A percentile compares a stretch with the other conserved stretches of the same genome.
These are phyloP conservation scores for Tortricodes alternella DNA, from an alignment of 2,888 invertebrate species.

Conservation along the genomic window DNA sequence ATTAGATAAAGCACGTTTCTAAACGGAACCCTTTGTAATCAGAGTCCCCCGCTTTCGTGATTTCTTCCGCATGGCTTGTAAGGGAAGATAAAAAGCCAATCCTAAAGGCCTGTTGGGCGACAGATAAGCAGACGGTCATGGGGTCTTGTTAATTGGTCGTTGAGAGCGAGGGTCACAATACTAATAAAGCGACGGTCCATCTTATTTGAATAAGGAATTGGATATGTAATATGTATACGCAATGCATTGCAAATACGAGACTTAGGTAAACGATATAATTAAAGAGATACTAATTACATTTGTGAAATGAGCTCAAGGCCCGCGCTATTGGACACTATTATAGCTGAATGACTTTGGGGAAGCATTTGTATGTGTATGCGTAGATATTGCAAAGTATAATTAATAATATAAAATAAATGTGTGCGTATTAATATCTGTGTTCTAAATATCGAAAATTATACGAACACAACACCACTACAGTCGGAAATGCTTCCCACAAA, in stretches of 20 bases:
- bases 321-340: no score
- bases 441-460: no score
- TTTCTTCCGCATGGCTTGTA: conserved; percentile 44
- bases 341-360: no score
- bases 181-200: conserved; percentile 42
- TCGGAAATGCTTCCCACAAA: no score
- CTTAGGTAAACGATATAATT: no score
- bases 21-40: conserved; percentile 40
- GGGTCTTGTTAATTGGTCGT: conserved; percentile 37
- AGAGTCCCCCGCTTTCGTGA: conserved; percentile 49
- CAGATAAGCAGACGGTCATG: neutral
- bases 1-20: conserved; percentile 23
- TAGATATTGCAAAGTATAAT: conserved; percentile 8
- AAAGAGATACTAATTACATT: no score
- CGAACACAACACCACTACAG: no score
- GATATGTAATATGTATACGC: conserved; percentile 37
- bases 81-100: conserved; percentile 34
- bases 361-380: no score
- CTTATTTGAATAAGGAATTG: conserved; percentile 60
- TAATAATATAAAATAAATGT: no score
- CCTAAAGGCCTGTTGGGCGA: conserved; percentile 32
- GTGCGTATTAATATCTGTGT: no score
- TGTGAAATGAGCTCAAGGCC: no score
- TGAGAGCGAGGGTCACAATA: conserved; percentile 45
- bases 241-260: no score